phyloP scores from a whole-genome alignment of 2,888 invertebrate genomes.

The Thysanoteuthis rhombus region DNA sequence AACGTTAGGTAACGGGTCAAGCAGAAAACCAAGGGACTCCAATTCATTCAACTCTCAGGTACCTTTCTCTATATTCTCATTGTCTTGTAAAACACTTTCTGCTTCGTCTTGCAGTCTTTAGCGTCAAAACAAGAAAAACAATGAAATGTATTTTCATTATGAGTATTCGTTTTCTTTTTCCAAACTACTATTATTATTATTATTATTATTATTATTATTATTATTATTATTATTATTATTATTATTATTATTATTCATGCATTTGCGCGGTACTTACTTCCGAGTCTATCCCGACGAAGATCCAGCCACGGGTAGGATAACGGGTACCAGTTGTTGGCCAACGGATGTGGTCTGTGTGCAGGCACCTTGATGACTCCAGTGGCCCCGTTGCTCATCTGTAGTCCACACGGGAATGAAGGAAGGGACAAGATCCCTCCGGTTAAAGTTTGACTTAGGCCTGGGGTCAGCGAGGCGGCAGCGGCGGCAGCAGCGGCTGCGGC shows the following conservation, averaged over 20 bases:
- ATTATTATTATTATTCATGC: no score
- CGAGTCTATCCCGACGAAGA: constrained; percentile 28
- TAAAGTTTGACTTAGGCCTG: not conserved
- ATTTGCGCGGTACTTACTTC: not conserved
- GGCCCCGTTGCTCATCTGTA: constrained; percentile 14
- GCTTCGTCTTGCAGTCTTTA: no score
- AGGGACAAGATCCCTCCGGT: constrained; percentile 25
- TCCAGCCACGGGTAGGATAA: constrained; percentile 28
- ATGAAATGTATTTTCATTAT: no score
- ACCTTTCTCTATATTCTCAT: no score
- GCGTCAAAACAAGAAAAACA: no score
- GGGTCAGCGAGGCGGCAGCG: not conserved
- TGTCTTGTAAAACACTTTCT: no score
- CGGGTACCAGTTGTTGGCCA: constrained; percentile 26
- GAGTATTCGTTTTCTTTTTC: not conserved
- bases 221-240: no score
- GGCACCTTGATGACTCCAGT: constrained; percentile 22
- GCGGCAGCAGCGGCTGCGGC: not conserved
- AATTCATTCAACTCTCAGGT: no score
- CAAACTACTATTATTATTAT: not conserved
- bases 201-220: not conserved
- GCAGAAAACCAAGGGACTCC: no score
- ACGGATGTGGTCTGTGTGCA: not conserved
- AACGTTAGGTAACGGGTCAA: no score
- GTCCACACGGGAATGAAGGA: constrained; percentile 22